phyloP scores from a whole-genome alignment of 2,797 vertebrate species.

The Chaenodraco wilsoni region DNA sequence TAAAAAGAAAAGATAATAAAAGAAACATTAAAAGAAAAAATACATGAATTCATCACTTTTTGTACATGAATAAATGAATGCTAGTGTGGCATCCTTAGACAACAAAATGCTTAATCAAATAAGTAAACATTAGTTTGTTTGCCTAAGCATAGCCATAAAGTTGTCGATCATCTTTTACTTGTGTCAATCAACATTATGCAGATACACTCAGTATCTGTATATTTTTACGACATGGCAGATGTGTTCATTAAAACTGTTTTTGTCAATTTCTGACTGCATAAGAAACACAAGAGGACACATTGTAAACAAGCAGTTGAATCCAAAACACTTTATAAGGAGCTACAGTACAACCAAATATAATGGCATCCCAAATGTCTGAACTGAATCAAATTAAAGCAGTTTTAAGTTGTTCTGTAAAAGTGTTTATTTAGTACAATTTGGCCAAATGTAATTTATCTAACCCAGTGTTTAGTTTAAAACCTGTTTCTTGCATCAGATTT shows the following conservation, averaged over 20 bases:
- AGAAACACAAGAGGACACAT: neutral
- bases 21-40: too few relatives aligned
- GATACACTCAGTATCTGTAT: neutral
- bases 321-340: neutral
- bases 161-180: neutral
- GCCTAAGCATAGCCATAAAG: too few relatives aligned
- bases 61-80: neutral
- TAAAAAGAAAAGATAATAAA: too few relatives aligned
- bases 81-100: neutral
- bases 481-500: neutral
- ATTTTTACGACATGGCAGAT: neutral
- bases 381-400: neutral
- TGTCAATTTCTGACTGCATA: neutral
- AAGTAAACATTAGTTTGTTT: neutral
- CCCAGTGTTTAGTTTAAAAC: neutral
- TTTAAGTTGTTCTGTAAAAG: neutral
- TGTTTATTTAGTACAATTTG: neutral
- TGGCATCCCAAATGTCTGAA: neutral
- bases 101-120: neutral
- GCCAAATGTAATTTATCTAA: neutral
- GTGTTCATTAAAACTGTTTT: neutral
- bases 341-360: neutral
- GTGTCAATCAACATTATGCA: neutral
- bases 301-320: neutral
- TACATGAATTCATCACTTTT: too few relatives aligned